Evolutionary conservation across 2,888 invertebrate species (phyloP), one percentile per base, ranked within the genome.

Genomic region (Epinotia demarniana): DNA sequence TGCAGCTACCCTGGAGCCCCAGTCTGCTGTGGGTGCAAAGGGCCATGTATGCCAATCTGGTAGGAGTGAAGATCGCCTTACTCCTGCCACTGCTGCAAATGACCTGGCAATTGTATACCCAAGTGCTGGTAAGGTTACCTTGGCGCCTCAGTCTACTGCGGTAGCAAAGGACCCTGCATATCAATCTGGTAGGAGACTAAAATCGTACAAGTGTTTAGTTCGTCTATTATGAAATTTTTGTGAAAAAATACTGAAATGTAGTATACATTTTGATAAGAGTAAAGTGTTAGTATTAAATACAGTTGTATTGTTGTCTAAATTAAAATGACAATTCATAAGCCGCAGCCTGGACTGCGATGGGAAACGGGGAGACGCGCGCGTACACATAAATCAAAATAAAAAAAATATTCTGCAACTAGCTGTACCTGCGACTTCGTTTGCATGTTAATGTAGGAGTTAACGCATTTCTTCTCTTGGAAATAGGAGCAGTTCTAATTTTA

Each of bases 21-120:
- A 0, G 86, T 92, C 16, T 93, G 93, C 73, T 80, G 85, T 6
- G 85, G 90, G 5, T 84, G 78, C 63, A 91, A 89, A 75, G 93
- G 93, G 0, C 93, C 93, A 4, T 91, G 91, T 78, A 93, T 94
- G 93, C 93, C 93, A 2, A 86, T 92, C 55, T 92, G 93, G 92
- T 94, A 88, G 84, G 60, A 18, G 27, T 12, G 58, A 43, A 57
- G 13, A 43, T 39, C 39, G 9, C 39, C 39, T 39, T 39, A 39
- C 39, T 46, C 13, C 46, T 46, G 46, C 46, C 46, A 46, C 33
- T 6, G 46, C 46, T 46, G 49, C 49, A 13, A 16, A 11, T 3
- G 3, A 16, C 12, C 49, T 0, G 49, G 49, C 13, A 3, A 4
- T 4, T 46, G 43, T 12, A 46, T 13, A 4, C 16, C 12, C 4